Percentiles rank a stretch among this genome's conserved stretches.
phyloP scores from a whole-genome alignment of 1,140 invertebrate species.

The Meloidogyne floridensis region DNA sequence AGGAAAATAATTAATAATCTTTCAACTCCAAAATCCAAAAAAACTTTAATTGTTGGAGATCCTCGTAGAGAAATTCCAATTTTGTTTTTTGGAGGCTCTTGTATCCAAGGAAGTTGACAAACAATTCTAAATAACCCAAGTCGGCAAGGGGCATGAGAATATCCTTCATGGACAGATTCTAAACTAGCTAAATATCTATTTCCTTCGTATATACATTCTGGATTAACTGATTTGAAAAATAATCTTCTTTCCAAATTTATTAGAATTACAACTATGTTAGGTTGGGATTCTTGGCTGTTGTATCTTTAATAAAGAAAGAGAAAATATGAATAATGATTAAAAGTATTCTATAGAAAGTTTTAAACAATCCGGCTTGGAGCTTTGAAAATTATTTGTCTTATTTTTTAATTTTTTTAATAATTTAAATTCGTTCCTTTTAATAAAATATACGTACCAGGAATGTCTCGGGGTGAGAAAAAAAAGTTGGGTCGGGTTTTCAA shows the following conservation, averaged over 20 bases:
- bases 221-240: not conserved
- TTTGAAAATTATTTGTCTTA: too few species aligned
- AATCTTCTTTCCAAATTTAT: not conserved
- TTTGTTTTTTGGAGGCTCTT: not conserved
- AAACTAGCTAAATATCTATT: not conserved
- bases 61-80: conserved; percentile 5
- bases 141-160: conserved; percentile 22
- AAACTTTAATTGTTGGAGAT: conserved; percentile 2
- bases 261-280: not conserved
- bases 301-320: not conserved
- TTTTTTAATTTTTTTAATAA: too few species aligned
- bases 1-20: not conserved
- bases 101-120: not conserved
- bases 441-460: too few species aligned
- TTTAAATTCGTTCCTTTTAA: too few species aligned
- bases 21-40: not conserved
- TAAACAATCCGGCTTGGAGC: too few species aligned
- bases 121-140: conserved; percentile 16
- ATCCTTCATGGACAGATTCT: conserved; percentile 19
- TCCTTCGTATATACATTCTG: not conserved
- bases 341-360: too few species aligned
- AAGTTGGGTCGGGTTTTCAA: too few species aligned
- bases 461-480: too few species aligned
- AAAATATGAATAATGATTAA: too few species aligned
- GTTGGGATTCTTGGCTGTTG: not conserved